Conservation (phyloP, 2,888 invertebrate species). For the Xanthorhoe designata region DNA sequence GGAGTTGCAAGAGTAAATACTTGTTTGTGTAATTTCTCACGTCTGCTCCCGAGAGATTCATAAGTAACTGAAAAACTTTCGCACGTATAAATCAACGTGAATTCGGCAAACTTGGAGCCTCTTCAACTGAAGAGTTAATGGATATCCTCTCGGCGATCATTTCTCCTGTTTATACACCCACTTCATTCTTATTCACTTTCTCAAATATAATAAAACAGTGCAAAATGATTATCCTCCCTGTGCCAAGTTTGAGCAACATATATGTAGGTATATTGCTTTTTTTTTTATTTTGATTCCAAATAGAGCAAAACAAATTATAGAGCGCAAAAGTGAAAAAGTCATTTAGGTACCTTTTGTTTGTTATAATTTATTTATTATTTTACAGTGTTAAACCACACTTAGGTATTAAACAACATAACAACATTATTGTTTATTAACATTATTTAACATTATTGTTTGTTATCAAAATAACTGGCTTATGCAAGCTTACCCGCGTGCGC, state of each 20-base stretch:
- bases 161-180: conserved; percentile 12
- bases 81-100: conserved; percentile 31
- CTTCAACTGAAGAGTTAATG: conserved; percentile 29
- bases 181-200: not conserved
- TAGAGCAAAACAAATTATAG: not conserved
- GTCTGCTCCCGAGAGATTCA: conserved; percentile 29
- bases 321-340: not conserved
- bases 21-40: conserved; percentile 26
- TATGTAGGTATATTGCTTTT: not conserved
- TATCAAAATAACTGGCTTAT: not conserved
- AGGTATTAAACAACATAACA: too few species aligned
- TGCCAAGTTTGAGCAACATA: not conserved
- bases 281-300: not conserved
- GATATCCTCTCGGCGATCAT: conserved; percentile 25
- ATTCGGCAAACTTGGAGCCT: conserved; percentile 25
- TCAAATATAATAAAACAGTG: not conserved
- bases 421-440: too few species aligned
- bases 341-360: too few species aligned
- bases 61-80: conserved; percentile 37
- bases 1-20: conserved; percentile 23
- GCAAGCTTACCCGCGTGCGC: not conserved
- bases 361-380: too few species aligned
- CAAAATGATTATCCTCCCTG: not conserved
- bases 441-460: not conserved
- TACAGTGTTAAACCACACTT: too few species aligned